Base-by-base conservation (phyloP, 2,888 invertebrate species). In the Eutolmus rufibarbis region DNA sequence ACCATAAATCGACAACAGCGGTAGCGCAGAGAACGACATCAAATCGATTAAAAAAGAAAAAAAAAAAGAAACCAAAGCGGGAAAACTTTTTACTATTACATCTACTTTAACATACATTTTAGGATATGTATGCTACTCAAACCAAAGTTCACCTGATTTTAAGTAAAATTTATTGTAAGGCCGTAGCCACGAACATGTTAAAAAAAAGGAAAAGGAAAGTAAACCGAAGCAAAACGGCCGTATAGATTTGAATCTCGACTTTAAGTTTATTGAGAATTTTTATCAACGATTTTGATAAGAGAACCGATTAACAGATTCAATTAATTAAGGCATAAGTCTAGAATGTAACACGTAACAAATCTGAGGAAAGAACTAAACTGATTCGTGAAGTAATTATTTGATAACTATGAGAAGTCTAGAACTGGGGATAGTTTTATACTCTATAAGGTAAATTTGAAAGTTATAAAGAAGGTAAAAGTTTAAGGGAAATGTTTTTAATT, bases 341-440 rank as follows among this genome's bases (percentile, higher is more conserved):
- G 57, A 77, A 43, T 77, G 66, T 66, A 66, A 28, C 66, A 40
- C 51, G 51, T 77, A 78, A 86, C 51, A 78, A 86, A 86, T 57
- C 77, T 77, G 77, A 78, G 57, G 40, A n/a, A 57, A 81, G 81
- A 77, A 78, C 37, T 46, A 74, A 40, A 85, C 85, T 85, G 74
- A 85, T 46, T 57, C 43, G 46, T 85, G 51, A 46, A 85, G 31
- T 46, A 85, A 85, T 66, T 84, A 84, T 40, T 74, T 85, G 85
- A 85, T 82, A 86, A 85, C 40, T 37, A 87, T 81, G 43, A 82
- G 40, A 82, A 40, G 86, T 76, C 66, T 86, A 87, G 77, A 88
- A 87, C 78, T 88, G 89, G 88, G 87, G 87, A 88, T 89, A 89
- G 88, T 89, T 89, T 89, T 89, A 89, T 89, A 89, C 89, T 90